A percentile compares a stretch with the other conserved stretches of the same genome.
phyloP scores from a whole-genome alignment of 1,140 invertebrate genomes.

The Drosophila sechellia region DNA sequence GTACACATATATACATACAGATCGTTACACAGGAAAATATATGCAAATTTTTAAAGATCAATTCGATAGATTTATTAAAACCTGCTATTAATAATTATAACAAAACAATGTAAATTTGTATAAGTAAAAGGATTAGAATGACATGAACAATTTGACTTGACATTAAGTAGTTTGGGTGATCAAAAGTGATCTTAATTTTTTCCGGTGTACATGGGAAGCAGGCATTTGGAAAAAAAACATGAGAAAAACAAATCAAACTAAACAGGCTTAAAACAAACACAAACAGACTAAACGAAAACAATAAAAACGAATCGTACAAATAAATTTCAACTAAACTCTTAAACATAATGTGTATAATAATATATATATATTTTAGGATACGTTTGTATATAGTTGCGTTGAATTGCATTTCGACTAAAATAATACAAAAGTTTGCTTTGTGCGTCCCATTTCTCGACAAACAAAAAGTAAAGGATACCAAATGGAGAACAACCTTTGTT shows the following conservation, averaged over 20 bases:
- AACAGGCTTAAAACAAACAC: conserved; percentile 58
- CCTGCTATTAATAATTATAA: neutral
- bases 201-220: conserved; percentile 19
- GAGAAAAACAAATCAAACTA: conserved; percentile 41
- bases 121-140: neutral
- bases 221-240: conserved; percentile 20
- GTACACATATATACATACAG: conserved; percentile 29
- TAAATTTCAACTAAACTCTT: conserved; percentile 72
- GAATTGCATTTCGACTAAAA: conserved; percentile 47
- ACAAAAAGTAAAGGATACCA: neutral
- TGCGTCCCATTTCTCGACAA: conserved; percentile 19
- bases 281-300: conserved; percentile 56
- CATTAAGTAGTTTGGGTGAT: too few relatives aligned
- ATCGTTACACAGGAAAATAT: conserved; percentile 6
- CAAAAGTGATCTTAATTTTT: neutral
- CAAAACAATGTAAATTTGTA: conserved; percentile 1
- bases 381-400: conserved; percentile 49
- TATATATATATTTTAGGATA: conserved; percentile 38
- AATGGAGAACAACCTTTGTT: conserved; percentile 42
- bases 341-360: conserved; percentile 24
- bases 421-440: conserved; percentile 44
- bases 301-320: conserved; percentile 53
- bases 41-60: neutral
- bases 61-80: neutral
- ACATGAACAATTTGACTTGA: neutral